phyloP scores from a whole-genome alignment of 1,140 invertebrate genomes.

The Oncopeltus fasciatus region DNA sequence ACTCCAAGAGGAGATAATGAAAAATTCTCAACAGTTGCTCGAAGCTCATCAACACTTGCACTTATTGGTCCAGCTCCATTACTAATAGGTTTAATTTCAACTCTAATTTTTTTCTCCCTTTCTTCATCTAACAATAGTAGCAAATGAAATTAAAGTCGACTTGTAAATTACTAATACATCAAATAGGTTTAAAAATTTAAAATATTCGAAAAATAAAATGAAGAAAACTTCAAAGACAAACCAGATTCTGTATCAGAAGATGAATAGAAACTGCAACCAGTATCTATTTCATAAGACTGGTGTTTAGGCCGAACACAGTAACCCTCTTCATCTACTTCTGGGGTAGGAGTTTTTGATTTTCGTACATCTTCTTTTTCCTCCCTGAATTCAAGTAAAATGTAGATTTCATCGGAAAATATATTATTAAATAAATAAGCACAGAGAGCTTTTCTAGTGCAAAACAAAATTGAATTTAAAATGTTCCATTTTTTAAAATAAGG shows the following conservation, averaged over 20 bases:
- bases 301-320: slow-evolving; percentile 73
- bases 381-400: slow-evolving; percentile 1
- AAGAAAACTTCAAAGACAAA: slow-evolving; percentile 23
- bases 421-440: too few relatives aligned
- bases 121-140: slow-evolving; percentile 47
- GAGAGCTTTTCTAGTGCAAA: too few relatives aligned
- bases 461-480: too few relatives aligned
- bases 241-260: slow-evolving; percentile 85
- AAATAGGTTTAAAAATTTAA: too few relatives aligned
- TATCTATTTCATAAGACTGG: slow-evolving; percentile 48
- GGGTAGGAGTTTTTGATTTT: slow-evolving; percentile 41
- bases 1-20: slow-evolving; percentile 65
- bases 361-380: slow-evolving; percentile 55
- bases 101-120: slow-evolving; percentile 72
- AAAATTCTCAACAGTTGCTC: slow-evolving; percentile 81
- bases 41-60: slow-evolving; percentile 83
- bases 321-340: slow-evolving; percentile 87
- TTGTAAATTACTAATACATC: neutral
- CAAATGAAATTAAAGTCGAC: neutral
- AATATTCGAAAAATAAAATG: too few relatives aligned
- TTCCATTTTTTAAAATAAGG: too few relatives aligned
- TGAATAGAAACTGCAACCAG: slow-evolving; percentile 72
- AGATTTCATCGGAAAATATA: too few relatives aligned
- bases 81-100: slow-evolving; percentile 87
- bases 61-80: slow-evolving; percentile 76